These are phyloP conservation scores for Mallateleia sp. DNA, from an alignment of 2,888 invertebrate species.

Conservation along the genomic window DNA sequence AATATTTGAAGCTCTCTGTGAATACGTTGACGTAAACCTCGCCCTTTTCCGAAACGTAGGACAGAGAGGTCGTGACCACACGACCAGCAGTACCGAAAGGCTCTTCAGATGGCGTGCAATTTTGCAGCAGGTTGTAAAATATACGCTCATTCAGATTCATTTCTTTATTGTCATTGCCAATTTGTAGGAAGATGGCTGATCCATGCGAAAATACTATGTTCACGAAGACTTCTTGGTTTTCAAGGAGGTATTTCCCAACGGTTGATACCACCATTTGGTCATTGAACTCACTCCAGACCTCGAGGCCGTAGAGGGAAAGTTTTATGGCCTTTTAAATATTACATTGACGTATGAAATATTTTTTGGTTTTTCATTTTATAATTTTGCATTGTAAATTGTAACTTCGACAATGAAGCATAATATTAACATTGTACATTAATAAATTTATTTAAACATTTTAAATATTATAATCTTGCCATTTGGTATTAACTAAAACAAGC, in stretches of 20 bases:
- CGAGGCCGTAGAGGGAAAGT: conserved; percentile 93
- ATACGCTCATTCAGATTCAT: conserved; percentile 35
- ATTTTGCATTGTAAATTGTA: no score
- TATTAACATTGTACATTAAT: no score
- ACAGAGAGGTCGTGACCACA: conserved; percentile 9
- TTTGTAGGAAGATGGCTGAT: conserved; percentile 92
- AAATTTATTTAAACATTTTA: no score
- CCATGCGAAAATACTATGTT: conserved; percentile 90
- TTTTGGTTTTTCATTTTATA: no score
- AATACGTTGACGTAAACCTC: conserved; percentile 48
- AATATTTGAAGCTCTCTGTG: conserved; percentile 22
- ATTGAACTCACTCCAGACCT: conserved; percentile 91
- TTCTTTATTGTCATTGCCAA: conserved; percentile 89
- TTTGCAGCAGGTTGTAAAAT: conserved; percentile 14
- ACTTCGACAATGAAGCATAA: no score
- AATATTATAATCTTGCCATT: no score
- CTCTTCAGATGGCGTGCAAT: neutral
- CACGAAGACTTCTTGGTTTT: conserved; percentile 90
- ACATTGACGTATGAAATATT: no score
- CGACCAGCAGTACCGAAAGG: neutral
- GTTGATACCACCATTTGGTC: conserved; percentile 84
- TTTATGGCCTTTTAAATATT: conserved; percentile 94
- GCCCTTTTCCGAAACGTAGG: conserved; percentile 46
- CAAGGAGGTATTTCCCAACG: conserved; percentile 90
- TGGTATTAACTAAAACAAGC: no score